Evolutionary conservation across 2,888 invertebrate species (phyloP).

Genomic region (Lasioglossum vierecki): DNA sequence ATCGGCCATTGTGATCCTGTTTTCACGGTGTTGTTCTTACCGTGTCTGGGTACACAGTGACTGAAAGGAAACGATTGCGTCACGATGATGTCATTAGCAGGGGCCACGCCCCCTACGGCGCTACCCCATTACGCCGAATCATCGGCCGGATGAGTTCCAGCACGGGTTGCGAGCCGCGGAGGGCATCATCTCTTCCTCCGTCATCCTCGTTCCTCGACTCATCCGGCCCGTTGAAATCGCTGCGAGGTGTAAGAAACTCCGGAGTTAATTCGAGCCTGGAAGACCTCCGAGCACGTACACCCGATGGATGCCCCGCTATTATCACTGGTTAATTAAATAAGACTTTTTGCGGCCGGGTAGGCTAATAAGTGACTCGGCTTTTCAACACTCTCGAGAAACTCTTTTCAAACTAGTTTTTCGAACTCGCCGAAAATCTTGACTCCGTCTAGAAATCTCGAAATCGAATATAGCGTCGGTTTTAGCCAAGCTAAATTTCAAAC

Average conservation of each 20-base stretch:
- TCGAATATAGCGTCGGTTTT: background rate
- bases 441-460: background rate
- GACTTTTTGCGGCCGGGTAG: constrained; percentile 55
- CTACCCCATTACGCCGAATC: constrained; percentile 82
- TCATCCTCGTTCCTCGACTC: constrained; percentile 27
- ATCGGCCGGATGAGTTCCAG: constrained; percentile 72
- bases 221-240: constrained; percentile 27
- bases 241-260: constrained; percentile 59
- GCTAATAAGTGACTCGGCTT: constrained; percentile 33
- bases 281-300: constrained; percentile 62
- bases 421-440: background rate
- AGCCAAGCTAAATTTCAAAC: background rate
- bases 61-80: constrained; percentile 81
- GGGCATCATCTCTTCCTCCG: constrained; percentile 10
- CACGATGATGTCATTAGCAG: constrained; percentile 82
- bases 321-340: constrained; percentile 67
- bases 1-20: constrained; percentile 68
- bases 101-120: constrained; percentile 78
- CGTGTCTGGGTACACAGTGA: constrained; percentile 57
- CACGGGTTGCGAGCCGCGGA: constrained; percentile 5
- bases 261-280: constrained; percentile 60
- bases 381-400: background rate
- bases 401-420: background rate
- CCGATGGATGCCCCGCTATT: constrained; percentile 52
- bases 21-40: constrained; percentile 72